Evolutionary conservation across 2,888 invertebrate genomes (phyloP).

Genomic region (Trissolcus brochymenae): DNA sequence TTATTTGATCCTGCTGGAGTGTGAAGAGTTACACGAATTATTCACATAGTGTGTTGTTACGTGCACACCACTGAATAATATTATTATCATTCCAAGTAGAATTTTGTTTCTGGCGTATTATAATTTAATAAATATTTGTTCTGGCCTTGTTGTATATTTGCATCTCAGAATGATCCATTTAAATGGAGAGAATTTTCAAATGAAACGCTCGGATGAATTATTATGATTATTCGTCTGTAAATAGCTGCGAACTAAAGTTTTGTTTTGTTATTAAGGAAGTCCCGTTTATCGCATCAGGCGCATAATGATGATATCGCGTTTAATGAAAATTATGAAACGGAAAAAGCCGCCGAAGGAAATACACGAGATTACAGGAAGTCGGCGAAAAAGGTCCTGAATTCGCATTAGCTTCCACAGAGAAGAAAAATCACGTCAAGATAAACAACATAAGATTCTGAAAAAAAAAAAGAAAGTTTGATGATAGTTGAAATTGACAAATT

Average conservation of each 20-base stretch:
- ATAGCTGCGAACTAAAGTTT: constrained; percentile 6
- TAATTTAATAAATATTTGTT: constrained; percentile 29
- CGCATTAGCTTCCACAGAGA: constrained; percentile 35
- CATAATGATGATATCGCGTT: constrained; percentile 32
- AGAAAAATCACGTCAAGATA: constrained; percentile 37
- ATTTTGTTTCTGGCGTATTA: constrained; percentile 11
- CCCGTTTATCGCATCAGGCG: constrained; percentile 14
- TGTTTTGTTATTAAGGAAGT: constrained; percentile 7
- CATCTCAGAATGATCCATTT: neutral
- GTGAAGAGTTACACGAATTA: no score
- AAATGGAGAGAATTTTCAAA: neutral
- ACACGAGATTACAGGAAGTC: constrained; percentile 32
- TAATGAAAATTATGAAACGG: constrained; percentile 31
- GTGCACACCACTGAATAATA: no score
- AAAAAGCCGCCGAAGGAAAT: constrained; percentile 23
- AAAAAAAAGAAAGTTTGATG: constrained; percentile 3
- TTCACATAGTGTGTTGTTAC: no score
- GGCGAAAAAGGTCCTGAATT: constrained; percentile 35
- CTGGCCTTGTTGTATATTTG: neutral
- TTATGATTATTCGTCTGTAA: neutral
- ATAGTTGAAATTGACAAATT: constrained; percentile 22
- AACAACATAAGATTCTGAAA: constrained; percentile 18
- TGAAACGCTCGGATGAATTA: neutral
- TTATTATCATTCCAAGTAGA: constrained; percentile 17
- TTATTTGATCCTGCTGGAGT: no score